Conservation (phyloP, 1,140 invertebrate species). For the Acromyrmex heyeri region DNA sequence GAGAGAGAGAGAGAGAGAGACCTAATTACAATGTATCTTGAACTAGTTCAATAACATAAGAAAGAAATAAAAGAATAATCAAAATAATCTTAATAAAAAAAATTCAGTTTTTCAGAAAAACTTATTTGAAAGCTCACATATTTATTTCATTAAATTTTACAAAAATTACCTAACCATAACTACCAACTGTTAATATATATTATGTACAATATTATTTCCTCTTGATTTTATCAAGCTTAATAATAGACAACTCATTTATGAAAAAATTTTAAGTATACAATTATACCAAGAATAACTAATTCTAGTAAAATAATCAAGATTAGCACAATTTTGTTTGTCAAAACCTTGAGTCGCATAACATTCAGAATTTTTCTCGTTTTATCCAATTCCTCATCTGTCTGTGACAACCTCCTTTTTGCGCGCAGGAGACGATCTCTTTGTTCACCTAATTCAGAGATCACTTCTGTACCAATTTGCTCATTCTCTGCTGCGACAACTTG, state of each 20-base stretch:
- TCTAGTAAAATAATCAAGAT: slow-evolving; percentile 90
- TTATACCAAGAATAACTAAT: slow-evolving; percentile 87
- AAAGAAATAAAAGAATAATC: neutral
- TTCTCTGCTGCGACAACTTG: slow-evolving; percentile 92
- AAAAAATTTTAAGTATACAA: slow-evolving; percentile 89
- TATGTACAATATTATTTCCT: neutral
- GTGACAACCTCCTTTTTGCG: slow-evolving; percentile 88
- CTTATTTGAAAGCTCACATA: neutral
- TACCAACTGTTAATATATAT: neutral
- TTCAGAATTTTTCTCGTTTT: slow-evolving; percentile 88
- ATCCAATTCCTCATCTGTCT: slow-evolving; percentile 89
- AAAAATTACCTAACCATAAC: neutral
- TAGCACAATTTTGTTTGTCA: slow-evolving; percentile 90
- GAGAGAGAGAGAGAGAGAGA: too few relatives aligned
- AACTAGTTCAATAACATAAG: neutral
- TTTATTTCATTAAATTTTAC: neutral
- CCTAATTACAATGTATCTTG: neutral
- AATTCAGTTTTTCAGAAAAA: neutral
- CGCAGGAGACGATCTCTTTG: slow-evolving; percentile 89
- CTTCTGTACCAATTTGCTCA: slow-evolving; percentile 92
- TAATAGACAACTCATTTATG: slow-evolving; percentile 63
- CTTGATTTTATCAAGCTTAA: neutral
- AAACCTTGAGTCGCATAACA: slow-evolving; percentile 88
- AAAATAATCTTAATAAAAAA: neutral
- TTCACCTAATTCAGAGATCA: slow-evolving; percentile 89